phyloP scores from a whole-genome alignment of 2,888 invertebrate genomes.

The Mythimna impura region DNA sequence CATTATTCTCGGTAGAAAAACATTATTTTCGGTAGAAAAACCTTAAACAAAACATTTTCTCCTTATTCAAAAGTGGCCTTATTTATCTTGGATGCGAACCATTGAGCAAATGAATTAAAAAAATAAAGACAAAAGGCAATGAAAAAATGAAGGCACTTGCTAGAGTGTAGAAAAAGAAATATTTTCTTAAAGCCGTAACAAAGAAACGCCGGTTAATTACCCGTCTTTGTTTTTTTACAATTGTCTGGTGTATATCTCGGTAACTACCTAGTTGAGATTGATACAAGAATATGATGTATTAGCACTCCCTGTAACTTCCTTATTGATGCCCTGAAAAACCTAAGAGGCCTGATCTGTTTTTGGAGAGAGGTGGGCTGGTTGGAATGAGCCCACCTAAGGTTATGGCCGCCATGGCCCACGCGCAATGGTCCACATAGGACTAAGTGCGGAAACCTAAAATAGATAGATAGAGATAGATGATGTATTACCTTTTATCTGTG shows the following conservation, averaged over 20 bases:
- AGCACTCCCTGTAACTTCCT: no score
- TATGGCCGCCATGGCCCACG: no score
- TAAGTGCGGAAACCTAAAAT: no score
- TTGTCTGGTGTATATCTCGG: slow-evolving; percentile 28
- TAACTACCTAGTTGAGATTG: slow-evolving; percentile 20
- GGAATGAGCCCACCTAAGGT: no score
- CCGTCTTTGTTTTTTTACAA: slow-evolving; percentile 43
- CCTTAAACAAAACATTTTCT: slow-evolving; percentile 13
- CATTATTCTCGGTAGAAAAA: background rate
- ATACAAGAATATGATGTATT: slow-evolving; percentile 5
- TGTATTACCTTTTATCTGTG: background rate
- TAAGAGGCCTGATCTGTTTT: no score
- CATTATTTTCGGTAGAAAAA: background rate
- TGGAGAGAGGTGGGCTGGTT: no score
- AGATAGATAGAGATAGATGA: no score
- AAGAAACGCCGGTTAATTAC: slow-evolving; percentile 53
- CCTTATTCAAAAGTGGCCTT: slow-evolving; percentile 32
- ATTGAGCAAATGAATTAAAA: slow-evolving; percentile 51
- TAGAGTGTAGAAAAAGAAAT: slow-evolving; percentile 40
- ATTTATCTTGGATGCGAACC: slow-evolving; percentile 43
- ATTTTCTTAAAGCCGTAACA: slow-evolving; percentile 51
- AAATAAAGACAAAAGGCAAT: slow-evolving; percentile 52
- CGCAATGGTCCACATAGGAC: no score
- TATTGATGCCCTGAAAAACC: no score
- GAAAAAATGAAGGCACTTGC: slow-evolving; percentile 55